phyloP scores from a whole-genome alignment of 1,140 invertebrate species.

The Charaxes varanes region DNA sequence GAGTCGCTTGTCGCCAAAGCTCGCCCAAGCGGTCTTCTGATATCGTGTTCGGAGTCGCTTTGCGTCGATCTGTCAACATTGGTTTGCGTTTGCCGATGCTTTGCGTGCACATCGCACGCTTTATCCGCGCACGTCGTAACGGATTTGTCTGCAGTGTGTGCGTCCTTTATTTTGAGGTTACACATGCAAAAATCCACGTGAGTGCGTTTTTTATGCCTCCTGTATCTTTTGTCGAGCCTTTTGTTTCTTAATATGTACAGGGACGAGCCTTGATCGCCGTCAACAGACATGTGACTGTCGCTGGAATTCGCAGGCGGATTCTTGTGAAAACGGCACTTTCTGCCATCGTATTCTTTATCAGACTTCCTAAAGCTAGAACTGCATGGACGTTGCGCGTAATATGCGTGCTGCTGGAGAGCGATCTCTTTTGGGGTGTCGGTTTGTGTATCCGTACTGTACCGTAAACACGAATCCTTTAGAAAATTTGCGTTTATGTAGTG shows the following conservation, averaged over 20 bases:
- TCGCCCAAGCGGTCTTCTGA: no score
- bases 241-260: slow-evolving; percentile 11
- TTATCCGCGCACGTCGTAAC: slow-evolving; percentile 32
- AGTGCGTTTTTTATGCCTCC: slow-evolving; percentile 10
- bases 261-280: slow-evolving; percentile 14
- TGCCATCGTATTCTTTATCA: neutral
- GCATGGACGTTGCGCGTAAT: no score
- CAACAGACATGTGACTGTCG: slow-evolving; percentile 27
- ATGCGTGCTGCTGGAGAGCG: no score
- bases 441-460: no score
- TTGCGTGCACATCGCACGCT: slow-evolving; percentile 9
- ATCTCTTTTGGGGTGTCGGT: no score
- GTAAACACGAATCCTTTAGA: no score
- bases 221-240: slow-evolving; percentile 7
- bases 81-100: slow-evolving; percentile 25
- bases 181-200: slow-evolving; percentile 22
- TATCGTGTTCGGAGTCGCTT: slow-evolving; percentile 7
- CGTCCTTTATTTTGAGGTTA: slow-evolving; percentile 5
- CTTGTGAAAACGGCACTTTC: neutral
- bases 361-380: no score
- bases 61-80: neutral
- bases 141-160: slow-evolving; percentile 32
- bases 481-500: no score
- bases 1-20: no score
- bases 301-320: slow-evolving; percentile 3